Evolutionary conservation across 2,888 invertebrate genomes (phyloP).

Genomic region (Nematopogon swammerdamellus): DNA sequence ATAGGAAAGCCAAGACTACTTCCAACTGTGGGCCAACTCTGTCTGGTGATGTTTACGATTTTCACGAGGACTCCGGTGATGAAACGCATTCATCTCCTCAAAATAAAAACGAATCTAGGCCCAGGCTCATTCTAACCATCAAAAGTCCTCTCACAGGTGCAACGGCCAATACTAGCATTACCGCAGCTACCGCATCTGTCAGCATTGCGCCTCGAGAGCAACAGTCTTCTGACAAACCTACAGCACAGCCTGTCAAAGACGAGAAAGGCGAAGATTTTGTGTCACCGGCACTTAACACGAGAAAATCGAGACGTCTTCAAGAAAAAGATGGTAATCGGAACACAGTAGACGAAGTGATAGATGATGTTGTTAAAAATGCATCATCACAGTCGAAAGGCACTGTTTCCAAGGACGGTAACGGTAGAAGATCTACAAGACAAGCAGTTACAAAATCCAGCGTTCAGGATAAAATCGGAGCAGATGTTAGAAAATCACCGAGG

Average conservation of each 20-base stretch:
- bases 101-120: constrained; percentile 57
- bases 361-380: constrained; percentile 79
- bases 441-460: constrained; percentile 27
- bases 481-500: constrained; percentile 62
- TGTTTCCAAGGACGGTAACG: constrained; percentile 26
- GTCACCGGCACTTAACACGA: constrained; percentile 64
- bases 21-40: constrained; percentile 52
- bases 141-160: constrained; percentile 63
- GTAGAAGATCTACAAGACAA: constrained; percentile 57
- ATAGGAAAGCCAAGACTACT: constrained; percentile 46
- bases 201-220: constrained; percentile 38
- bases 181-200: constrained; percentile 36
- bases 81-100: constrained; percentile 48
- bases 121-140: constrained; percentile 76
- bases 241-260: constrained; percentile 30
- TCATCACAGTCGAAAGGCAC: constrained; percentile 26
- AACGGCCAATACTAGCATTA: constrained; percentile 19
- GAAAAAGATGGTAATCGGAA: constrained; percentile 73
- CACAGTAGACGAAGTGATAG: constrained; percentile 84
- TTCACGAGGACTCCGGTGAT: constrained; percentile 86
- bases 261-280: constrained; percentile 60
- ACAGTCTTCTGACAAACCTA: constrained; percentile 27
- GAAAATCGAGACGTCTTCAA: constrained; percentile 77
- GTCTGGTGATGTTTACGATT: constrained; percentile 83
- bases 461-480: constrained; percentile 25